Percentiles rank a stretch among this genome's conserved stretches.
Conservation (phyloP, 2,797 vertebrate species). For the Poeciliopsis gracilis region DNA sequence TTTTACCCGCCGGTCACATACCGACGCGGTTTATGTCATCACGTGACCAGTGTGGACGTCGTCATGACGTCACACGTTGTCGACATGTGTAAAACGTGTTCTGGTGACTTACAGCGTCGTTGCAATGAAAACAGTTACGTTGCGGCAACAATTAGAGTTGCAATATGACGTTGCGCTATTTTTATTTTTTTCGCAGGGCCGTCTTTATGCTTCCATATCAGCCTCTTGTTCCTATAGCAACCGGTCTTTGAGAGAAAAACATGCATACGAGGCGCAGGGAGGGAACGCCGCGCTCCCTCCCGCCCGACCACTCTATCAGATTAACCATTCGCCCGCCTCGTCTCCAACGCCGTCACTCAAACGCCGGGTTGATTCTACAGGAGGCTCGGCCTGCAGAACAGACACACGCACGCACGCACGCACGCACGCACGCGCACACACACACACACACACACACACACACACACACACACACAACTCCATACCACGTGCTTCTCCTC, state of each 20-base stretch:
- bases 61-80: not conserved
- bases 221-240: not conserved
- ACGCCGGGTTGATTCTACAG: slow-evolving; percentile 61
- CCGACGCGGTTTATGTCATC: not conserved
- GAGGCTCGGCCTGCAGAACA: slow-evolving; percentile 29
- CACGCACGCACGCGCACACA: no score
- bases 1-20: no score
- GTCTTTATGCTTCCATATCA: no score
- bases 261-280: slow-evolving; percentile 16
- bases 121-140: not conserved
- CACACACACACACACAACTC: not conserved
- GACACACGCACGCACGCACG: not conserved
- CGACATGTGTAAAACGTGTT: not conserved
- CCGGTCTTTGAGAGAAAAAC: not conserved
- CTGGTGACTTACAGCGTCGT: not conserved
- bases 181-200: not conserved
- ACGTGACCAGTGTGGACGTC: not conserved
- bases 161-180: not conserved
- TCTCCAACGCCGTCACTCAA: slow-evolving; percentile 68
- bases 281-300: slow-evolving; percentile 44
- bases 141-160: not conserved
- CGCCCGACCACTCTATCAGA: slow-evolving; percentile 60
- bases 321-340: slow-evolving; percentile 54
- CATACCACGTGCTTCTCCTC: not conserved
- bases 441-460: no score